A percentile compares a stretch with the other conserved stretches of the same genome.
These are phyloP conservation scores for Steinernema feltiae DNA, from an alignment of 1,140 invertebrate species.

Conservation along the genomic window DNA sequence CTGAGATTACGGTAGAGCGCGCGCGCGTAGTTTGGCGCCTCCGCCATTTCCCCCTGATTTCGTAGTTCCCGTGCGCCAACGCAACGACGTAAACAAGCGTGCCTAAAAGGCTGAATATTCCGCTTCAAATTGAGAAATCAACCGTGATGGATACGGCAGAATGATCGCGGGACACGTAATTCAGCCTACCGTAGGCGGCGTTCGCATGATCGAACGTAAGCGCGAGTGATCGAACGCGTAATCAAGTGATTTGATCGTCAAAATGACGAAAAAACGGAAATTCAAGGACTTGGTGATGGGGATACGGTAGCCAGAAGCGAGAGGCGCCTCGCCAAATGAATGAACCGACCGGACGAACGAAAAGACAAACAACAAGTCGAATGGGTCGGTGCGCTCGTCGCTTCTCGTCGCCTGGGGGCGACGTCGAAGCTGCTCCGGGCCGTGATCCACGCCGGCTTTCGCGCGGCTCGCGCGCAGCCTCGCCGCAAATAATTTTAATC, in stretches of 20 bases:
- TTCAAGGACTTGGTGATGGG: neutral
- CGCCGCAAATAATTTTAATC: slow-evolving; percentile 6
- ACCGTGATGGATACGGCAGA: too few relatives aligned
- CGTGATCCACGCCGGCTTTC: slow-evolving; percentile 4
- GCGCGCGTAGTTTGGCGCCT: neutral
- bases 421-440: neutral
- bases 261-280: too few relatives aligned
- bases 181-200: too few relatives aligned
- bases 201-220: too few relatives aligned
- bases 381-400: neutral
- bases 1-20: neutral
- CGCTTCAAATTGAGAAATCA: too few relatives aligned
- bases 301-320: neutral
- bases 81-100: neutral
- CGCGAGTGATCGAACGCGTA: too few relatives aligned
- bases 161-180: too few relatives aligned
- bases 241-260: too few relatives aligned
- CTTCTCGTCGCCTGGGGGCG: slow-evolving; percentile 11
- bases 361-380: slow-evolving; percentile 15
- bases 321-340: neutral
- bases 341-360: neutral
- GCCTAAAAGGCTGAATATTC: too few relatives aligned
- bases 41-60: too few relatives aligned
- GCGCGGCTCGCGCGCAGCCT: neutral
- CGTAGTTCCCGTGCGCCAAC: too few relatives aligned